phyloP scores from a whole-genome alignment of 2,797 vertebrate genomes.

The Anabacerthia variegaticeps region DNA sequence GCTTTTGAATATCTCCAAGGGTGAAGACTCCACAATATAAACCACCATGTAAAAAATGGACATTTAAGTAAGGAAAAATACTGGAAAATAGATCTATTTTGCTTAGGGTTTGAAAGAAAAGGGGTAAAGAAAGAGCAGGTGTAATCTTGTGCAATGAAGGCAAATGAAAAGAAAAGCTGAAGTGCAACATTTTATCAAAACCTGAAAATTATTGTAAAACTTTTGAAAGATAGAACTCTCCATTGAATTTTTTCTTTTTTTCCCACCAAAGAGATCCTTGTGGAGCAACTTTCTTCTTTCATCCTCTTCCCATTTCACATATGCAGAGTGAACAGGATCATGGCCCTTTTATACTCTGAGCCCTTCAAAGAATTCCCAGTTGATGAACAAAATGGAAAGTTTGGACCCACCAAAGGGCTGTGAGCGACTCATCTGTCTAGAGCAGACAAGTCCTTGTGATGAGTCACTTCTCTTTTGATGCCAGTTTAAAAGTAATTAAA shows the following conservation, averaged over 20 bases:
- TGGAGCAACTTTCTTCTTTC: background rate
- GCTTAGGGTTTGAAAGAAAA: background rate
- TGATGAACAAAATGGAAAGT: background rate
- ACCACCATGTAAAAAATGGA: background rate
- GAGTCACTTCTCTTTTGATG: constrained; percentile 26
- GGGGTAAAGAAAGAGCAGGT: background rate
- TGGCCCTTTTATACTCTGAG: background rate
- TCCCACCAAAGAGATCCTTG: background rate
- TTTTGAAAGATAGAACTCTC: background rate
- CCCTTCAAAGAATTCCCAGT: background rate
- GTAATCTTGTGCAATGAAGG: background rate
- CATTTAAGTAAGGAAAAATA: background rate
- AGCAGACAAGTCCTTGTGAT: background rate
- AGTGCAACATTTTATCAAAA: background rate
- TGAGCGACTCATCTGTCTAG: background rate
- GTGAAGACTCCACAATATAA: background rate
- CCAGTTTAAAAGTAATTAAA: constrained; percentile 25
- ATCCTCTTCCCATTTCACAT: background rate
- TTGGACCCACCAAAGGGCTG: background rate
- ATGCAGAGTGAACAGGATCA: background rate
- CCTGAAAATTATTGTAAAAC: background rate
- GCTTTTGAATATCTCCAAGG: background rate
- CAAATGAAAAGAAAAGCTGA: background rate
- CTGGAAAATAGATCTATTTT: background rate
- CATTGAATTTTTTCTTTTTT: background rate